Percentiles rank a stretch among this genome's conserved stretches.
phyloP scores from a whole-genome alignment of 2,113 vertebrate species.

The Mus pahari region DNA sequence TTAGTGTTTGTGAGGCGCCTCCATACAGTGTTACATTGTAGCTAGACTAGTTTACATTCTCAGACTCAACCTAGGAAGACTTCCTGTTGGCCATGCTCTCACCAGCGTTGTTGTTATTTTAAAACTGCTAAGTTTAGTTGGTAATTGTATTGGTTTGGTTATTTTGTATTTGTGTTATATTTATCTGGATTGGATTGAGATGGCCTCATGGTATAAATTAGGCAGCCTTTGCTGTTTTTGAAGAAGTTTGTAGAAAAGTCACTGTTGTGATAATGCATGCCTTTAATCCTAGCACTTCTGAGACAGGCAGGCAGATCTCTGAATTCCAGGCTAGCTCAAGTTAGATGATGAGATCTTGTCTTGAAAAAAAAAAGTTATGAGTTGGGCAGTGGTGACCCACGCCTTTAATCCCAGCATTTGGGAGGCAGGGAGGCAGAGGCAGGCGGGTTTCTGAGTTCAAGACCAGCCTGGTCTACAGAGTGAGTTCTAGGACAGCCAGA shows the following conservation, averaged over 20 bases:
- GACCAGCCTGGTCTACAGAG: background rate
- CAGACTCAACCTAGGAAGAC: background rate
- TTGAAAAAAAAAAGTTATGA: background rate
- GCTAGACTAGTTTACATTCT: background rate
- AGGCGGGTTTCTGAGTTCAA: background rate
- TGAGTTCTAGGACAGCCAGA: background rate
- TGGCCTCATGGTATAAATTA: background rate
- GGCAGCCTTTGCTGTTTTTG: constrained; percentile 43
- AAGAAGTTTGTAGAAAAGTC: background rate
- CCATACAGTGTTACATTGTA: background rate
- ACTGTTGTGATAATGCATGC: background rate
- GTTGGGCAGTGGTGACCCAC: background rate
- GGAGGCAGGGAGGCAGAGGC: background rate
- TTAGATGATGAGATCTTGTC: too few relatives aligned
- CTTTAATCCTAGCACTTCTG: background rate
- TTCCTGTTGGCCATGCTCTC: background rate
- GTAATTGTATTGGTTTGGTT: constrained; percentile 27
- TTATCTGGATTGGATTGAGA: constrained; percentile 27
- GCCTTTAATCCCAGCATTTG: background rate
- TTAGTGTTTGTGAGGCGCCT: background rate
- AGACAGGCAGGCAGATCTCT: background rate
- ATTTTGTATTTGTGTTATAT: constrained; percentile 45
- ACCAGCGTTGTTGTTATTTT: constrained; percentile 15
- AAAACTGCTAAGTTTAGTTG: constrained; percentile 30
- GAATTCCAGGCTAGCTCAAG: background rate